Evolutionary conservation across 2,888 invertebrate genomes (phyloP), one percentile per base, ranked within the genome.

Genomic region (Petrolisthes manimaculis): DNA sequence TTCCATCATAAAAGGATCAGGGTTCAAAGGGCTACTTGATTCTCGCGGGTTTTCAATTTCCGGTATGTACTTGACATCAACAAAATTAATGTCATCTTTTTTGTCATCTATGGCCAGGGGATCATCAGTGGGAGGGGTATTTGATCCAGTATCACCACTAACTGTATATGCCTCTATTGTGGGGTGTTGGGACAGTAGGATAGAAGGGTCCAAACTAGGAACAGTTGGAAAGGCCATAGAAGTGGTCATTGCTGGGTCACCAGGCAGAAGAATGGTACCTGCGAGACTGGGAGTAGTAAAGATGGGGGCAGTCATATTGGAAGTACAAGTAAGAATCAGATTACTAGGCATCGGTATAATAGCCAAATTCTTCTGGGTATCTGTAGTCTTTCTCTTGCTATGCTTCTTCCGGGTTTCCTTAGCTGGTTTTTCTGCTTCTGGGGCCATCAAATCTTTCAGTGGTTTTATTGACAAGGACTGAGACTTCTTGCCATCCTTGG

Each of bases 1-100:
- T 71, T 71, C 71, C 71, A 71, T 71, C 71, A 71, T 71, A 21
- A 71, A 71, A 6, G 71, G 71, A 71, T 71, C 71, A 12, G 71
- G 6, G 71, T 71, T 71, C 6, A 71, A 14, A 37, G 37, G 37
- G n/a, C 4, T 21, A 18, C 71, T 21, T 6, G 71, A 71, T 12
- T 71, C 71, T 6, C 71, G 12, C n/a, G 3, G 71, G 71, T 71
- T 71, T n/a, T 71, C 71, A 21, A 2, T n/a, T 3, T 71, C 71
- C 14, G 12, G 14, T 6, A 6, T 71, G 71, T 71, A 71, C 6
- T 71, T 21, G 6, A 71, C 71, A 71, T 71, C 71, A 71, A 71
- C 71, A 61, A 61, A 61, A 61, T 61, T 61, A 14, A 61, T 14
- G 61, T 18, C 18, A 61, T 3, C 61, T 14, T 61, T 61, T 61